Percentiles rank a stretch among this genome's conserved stretches.
phyloP scores from a whole-genome alignment of 2,888 invertebrate genomes.

The Seira ritae region DNA sequence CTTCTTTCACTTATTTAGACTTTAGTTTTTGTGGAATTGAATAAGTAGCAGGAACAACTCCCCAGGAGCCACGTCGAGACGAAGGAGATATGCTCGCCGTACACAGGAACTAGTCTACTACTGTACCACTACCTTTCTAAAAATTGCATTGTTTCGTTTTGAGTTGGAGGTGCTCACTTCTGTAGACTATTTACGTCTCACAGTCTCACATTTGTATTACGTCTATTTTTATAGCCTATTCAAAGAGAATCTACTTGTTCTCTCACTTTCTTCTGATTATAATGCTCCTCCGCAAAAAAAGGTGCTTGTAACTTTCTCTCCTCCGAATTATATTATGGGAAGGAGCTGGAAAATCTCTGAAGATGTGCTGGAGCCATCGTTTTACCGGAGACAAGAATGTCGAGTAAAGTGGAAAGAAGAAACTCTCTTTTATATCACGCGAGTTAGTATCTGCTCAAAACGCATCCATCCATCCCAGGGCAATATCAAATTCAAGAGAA shows the following conservation, averaged over 20 bases:
- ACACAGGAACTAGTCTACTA: too few species aligned
- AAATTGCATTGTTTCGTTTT: too few species aligned
- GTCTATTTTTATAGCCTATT: slow-evolving; percentile 49
- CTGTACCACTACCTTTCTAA: too few species aligned
- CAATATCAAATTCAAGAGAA: slow-evolving; percentile 72
- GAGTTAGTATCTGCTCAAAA: slow-evolving; percentile 60
- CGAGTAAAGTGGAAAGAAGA: slow-evolving; percentile 15
- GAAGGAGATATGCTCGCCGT: too few species aligned
- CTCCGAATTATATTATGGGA: slow-evolving; percentile 21
- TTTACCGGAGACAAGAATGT: slow-evolving; percentile 11
- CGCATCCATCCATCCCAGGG: slow-evolving; percentile 67
- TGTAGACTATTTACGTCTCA: background rate
- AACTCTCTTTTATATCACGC: slow-evolving; percentile 52
- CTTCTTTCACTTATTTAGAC: background rate
- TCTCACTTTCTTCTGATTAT: slow-evolving; percentile 45
- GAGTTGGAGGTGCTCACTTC: too few species aligned
- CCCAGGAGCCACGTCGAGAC: too few species aligned
- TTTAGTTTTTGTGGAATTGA: too few species aligned
- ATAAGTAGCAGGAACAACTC: too few species aligned
- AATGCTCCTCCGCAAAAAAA: slow-evolving; percentile 28
- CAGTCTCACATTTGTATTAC: slow-evolving; percentile 35
- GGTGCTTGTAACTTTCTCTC: slow-evolving; percentile 5
- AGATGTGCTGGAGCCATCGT: background rate
- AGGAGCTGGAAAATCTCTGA: slow-evolving; percentile 2
- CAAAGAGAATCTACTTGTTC: slow-evolving; percentile 21